Evolutionary conservation across 2,888 invertebrate genomes (phyloP), one percentile per base, ranked within the genome.

Genomic region (Prenolepis imparis): DNA sequence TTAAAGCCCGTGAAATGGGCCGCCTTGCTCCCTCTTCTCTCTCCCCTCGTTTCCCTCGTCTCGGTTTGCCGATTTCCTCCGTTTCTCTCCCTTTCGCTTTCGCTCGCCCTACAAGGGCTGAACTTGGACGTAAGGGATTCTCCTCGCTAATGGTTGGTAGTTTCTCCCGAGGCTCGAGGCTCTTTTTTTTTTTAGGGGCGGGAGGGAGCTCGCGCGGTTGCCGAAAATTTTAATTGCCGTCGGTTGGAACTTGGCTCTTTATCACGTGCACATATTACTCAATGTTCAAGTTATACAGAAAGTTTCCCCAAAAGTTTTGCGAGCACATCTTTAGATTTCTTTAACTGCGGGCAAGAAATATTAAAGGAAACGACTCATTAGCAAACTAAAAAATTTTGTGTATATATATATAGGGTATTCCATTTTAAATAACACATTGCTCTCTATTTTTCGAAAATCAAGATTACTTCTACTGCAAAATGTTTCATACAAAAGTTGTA

Each of bases 1-100:
- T 89, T 87, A 89, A 88, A 89, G 78, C 67, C 88, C 87, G 90
- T 89, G 89, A 89, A 90, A 88, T 85, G 85, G 84, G 36, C 83
- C 83, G 68, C 57, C 67, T 48, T 32, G 21, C 44, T 64, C 44
- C 28, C 73, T 36, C 44, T 28, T 9, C 24, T 11, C 28, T 24
- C 9, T n/a, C n/a, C n/a, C n/a, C n/a, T n/a, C 21, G 24, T 15
- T 39, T 24, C 72, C 28, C 41, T 61, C 6, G 44, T 32, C 44
- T 21, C 11, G 44, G 63, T 74, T 66, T 57, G 41, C 61, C 36
- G 48, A 57, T 44, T 59, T 75, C 28, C 73, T 36, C 44, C 59
- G 28, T 3, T 57, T 82, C 64, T 77, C 55, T 63, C 63, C 73
- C 77, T 82, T 59, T 63, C 78, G 41, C 44, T 52, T 77, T 82